Conservation (phyloP, 2,113 vertebrate species). For the Leptobrachium leishanense region DNA sequence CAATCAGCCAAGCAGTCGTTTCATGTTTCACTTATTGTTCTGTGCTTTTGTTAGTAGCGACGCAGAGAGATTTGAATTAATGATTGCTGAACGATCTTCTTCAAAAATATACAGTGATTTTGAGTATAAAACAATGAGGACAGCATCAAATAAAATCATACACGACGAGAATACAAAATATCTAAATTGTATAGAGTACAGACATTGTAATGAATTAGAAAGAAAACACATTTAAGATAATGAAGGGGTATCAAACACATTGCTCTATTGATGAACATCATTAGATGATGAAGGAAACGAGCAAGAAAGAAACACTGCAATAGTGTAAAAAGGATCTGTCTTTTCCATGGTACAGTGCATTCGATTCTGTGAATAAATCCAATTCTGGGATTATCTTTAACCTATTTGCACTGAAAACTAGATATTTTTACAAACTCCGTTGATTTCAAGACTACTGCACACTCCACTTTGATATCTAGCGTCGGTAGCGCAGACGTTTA, state of each 20-base stretch:
- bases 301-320: no score
- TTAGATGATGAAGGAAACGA: no score
- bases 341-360: no score
- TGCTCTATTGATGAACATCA: not conserved
- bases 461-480: no score
- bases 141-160: conserved; percentile 26
- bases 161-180: conserved; percentile 2
- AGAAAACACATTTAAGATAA: not conserved
- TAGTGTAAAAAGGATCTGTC: no score
- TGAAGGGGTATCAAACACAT: not conserved
- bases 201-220: not conserved
- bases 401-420: no score
- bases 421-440: no score
- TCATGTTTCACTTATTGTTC: conserved; percentile 23
- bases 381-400: no score
- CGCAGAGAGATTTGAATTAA: not conserved
- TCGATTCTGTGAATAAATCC: no score
- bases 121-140: conserved; percentile 22
- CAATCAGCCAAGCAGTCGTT: conserved; percentile 36
- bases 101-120: conserved; percentile 29
- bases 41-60: conserved; percentile 2
- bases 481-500: no score
- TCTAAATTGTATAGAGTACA: not conserved
- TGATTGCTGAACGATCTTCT: conserved; percentile 23
- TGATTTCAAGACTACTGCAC: no score